A percentile compares a stretch with the other conserved stretches of the same genome.
Conservation (phyloP, 2,888 invertebrate genomes). For the Antheraea assamensis region DNA sequence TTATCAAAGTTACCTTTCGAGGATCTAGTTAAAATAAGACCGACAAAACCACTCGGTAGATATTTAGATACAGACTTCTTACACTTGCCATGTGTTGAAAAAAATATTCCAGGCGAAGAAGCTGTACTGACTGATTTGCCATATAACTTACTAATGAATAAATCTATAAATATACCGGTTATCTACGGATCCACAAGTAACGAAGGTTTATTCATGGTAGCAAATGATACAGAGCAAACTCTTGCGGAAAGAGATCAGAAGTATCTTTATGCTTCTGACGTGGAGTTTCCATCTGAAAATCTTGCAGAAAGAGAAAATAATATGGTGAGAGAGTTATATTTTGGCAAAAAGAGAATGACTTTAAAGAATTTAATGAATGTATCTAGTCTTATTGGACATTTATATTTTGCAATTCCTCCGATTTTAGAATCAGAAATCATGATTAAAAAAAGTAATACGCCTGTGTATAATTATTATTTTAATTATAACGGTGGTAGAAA, state of each 20-base stretch:
- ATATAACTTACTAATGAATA: conserved; percentile 56
- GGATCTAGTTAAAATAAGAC: conserved; percentile 48
- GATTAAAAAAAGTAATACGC: conserved; percentile 38
- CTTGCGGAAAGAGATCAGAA: conserved; percentile 49
- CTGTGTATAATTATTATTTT: conserved; percentile 66
- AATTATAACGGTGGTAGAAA: conserved; percentile 66
- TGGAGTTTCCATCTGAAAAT: conserved; percentile 56
- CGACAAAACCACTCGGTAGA: conserved; percentile 55
- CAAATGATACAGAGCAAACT: conserved; percentile 41
- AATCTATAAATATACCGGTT: conserved; percentile 51
- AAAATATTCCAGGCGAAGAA: conserved; percentile 56
- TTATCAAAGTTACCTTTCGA: conserved; percentile 52
- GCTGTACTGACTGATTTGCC: conserved; percentile 65
- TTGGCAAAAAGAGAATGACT: conserved; percentile 68
- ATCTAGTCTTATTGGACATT: conserved; percentile 61
- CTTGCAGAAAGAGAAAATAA: conserved; percentile 50
- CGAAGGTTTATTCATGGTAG: conserved; percentile 58
- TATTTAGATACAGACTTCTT: conserved; percentile 67
- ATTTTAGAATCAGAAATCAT: conserved; percentile 57
- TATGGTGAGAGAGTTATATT: conserved; percentile 65
- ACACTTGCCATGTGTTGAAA: conserved; percentile 68
- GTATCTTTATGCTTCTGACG: conserved; percentile 69
- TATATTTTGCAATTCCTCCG: conserved; percentile 68
- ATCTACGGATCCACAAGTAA: conserved; percentile 63
- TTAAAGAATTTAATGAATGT: conserved; percentile 59